Conservation (phyloP, 2,888 invertebrate genomes). For the Trissolcus brochymenae region DNA sequence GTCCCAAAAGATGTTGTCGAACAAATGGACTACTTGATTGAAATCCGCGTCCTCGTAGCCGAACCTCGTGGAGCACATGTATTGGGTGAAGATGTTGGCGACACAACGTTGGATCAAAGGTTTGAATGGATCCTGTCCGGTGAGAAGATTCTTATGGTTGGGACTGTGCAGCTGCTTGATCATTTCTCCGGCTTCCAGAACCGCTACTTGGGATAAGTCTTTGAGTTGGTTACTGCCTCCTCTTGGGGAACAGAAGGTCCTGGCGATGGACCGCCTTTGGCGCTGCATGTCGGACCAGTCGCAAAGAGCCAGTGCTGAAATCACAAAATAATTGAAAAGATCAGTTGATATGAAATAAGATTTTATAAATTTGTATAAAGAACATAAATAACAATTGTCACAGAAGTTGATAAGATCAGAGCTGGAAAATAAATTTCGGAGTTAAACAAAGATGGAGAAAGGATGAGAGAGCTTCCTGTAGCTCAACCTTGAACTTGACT, state of each 20-base stretch:
- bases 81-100: constrained; percentile 90
- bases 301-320: constrained; percentile 88
- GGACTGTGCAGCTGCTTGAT: constrained; percentile 78
- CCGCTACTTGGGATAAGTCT: constrained; percentile 84
- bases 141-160: constrained; percentile 65
- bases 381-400: not conserved
- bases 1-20: constrained; percentile 94
- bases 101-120: constrained; percentile 84
- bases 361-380: too few species aligned
- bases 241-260: constrained; percentile 88
- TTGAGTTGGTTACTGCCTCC: constrained; percentile 84
- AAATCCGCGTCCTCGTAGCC: constrained; percentile 84
- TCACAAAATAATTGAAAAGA: not conserved
- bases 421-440: too few species aligned
- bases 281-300: constrained; percentile 92
- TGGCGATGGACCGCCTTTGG: constrained; percentile 85
- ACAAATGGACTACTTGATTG: constrained; percentile 82
- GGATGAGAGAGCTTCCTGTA: constrained; percentile 39
- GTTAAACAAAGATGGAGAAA: constrained; percentile 11
- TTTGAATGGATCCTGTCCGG: constrained; percentile 80
- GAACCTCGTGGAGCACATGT: constrained; percentile 90
- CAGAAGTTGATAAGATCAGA: not conserved
- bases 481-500: constrained; percentile 56
- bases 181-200: constrained; percentile 81
- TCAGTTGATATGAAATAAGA: too few species aligned